A percentile compares a stretch with the other conserved stretches of the same genome.
Evolutionary conservation across 2,888 invertebrate species (phyloP).

Genomic region (Dioctria rufipes): DNA sequence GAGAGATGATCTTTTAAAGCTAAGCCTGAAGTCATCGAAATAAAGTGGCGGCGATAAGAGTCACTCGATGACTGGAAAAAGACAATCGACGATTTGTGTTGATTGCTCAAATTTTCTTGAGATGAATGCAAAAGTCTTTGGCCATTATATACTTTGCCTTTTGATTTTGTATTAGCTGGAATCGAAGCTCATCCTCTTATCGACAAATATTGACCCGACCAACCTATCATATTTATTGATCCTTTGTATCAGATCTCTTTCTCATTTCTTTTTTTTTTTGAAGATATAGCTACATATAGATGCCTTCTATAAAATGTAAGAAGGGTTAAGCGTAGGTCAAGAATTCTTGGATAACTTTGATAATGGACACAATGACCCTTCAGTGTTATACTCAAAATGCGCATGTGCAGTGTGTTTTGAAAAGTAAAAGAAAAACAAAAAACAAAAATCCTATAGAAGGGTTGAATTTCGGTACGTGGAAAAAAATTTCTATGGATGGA

Average conservation of each 20-base stretch:
- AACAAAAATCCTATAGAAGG: not conserved
- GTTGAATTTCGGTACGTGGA: conserved; percentile 8
- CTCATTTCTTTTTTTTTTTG: conserved; percentile 9
- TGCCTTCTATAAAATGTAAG: not conserved
- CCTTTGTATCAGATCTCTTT: conserved; percentile 26
- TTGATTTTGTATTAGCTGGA: not conserved
- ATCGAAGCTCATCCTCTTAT: conserved; percentile 2
- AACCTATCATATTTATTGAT: conserved; percentile 36
- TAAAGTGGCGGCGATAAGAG: conserved; percentile 47
- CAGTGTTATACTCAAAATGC: not conserved
- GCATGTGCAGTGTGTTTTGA: not conserved
- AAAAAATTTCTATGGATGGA: not conserved
- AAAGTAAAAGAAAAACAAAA: not conserved
- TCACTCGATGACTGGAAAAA: conserved; percentile 53
- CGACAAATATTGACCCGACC: conserved; percentile 31
- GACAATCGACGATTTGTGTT: conserved; percentile 45
- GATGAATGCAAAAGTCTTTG: conserved; percentile 32
- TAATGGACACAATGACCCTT: conserved; percentile 48
- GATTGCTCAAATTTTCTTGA: conserved; percentile 28
- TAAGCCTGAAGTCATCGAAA: conserved; percentile 23
- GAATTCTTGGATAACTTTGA: conserved; percentile 40
- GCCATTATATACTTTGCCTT: not conserved
- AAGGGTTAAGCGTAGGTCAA: conserved; percentile 48
- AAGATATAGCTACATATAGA: not conserved
- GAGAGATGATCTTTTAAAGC: conserved; percentile 27